Percentiles rank a stretch among this genome's conserved stretches.
These are phyloP conservation scores for Chrysotoxum bicinctum DNA, from an alignment of 2,888 invertebrate species.

Conservation along the genomic window DNA sequence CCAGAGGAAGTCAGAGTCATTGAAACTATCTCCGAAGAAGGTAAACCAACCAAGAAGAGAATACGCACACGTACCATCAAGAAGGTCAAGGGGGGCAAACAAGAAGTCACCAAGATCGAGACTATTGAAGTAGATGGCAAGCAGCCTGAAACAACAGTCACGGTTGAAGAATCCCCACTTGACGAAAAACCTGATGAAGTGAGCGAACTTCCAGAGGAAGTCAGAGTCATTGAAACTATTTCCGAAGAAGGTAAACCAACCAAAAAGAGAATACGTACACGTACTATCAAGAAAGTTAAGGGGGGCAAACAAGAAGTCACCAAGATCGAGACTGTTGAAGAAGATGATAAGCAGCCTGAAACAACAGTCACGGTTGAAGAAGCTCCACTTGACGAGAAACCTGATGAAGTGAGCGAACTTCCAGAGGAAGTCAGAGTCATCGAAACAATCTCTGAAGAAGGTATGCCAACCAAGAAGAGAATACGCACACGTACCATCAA, in stretches of 20 bases:
- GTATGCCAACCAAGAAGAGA: slow-evolving; percentile 23
- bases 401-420: slow-evolving; percentile 6
- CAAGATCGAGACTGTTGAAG: slow-evolving; percentile 77
- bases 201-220: slow-evolving; percentile 65
- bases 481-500: slow-evolving; percentile 30
- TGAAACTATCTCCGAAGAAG: slow-evolving; percentile 75
- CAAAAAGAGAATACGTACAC: slow-evolving; percentile 76
- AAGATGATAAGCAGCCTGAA: slow-evolving; percentile 79
- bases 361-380: slow-evolving; percentile 74
- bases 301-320: slow-evolving; percentile 77
- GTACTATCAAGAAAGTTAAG: slow-evolving; percentile 78
- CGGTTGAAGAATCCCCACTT: slow-evolving; percentile 70
- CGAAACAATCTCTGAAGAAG: slow-evolving; percentile 21
- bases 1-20: slow-evolving; percentile 76
- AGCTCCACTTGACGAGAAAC: slow-evolving; percentile 25
- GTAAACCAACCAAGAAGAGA: slow-evolving; percentile 76
- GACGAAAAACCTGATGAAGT: slow-evolving; percentile 74
- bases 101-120: slow-evolving; percentile 79
- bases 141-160: slow-evolving; percentile 77
- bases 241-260: slow-evolving; percentile 76
- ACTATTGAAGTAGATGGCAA: slow-evolving; percentile 80
- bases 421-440: slow-evolving; percentile 28
- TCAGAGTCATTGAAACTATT: slow-evolving; percentile 74
- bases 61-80: slow-evolving; percentile 79
- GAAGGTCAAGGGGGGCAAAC: slow-evolving; percentile 76